These are phyloP conservation scores for Standfussiana lucernea DNA, from an alignment of 2,888 invertebrate genomes.

Conservation along the genomic window DNA sequence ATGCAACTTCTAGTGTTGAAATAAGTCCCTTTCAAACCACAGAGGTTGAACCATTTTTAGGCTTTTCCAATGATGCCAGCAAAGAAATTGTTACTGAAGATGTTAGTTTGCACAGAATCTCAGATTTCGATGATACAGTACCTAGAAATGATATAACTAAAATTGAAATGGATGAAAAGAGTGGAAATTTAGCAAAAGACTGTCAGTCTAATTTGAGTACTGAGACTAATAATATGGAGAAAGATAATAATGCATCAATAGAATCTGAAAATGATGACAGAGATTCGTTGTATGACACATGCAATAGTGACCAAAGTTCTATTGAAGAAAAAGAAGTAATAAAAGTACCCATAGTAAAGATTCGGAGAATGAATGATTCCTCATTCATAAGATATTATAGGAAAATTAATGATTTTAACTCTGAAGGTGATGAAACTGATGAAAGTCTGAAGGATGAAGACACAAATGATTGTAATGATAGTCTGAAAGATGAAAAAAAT, in stretches of 20 bases:
- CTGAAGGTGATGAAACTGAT: slow-evolving; percentile 57
- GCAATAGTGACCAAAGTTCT: slow-evolving; percentile 77
- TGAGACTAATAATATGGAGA: slow-evolving; percentile 15
- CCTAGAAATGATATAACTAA: slow-evolving; percentile 34
- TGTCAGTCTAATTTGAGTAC: slow-evolving; percentile 13
- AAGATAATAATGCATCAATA: slow-evolving; percentile 22
- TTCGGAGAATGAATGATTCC: slow-evolving; percentile 79
- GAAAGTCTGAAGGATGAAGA: slow-evolving; percentile 29
- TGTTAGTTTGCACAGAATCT: slow-evolving; percentile 6
- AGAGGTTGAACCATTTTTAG: slow-evolving; percentile 77
- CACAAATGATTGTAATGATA: slow-evolving; percentile 43
- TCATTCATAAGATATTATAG: slow-evolving; percentile 77
- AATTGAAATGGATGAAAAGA: slow-evolving; percentile 16
- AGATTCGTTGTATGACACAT: slow-evolving; percentile 83
- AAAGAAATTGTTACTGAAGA: slow-evolving; percentile 10
- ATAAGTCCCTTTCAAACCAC: slow-evolving; percentile 71
- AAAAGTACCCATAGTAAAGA: slow-evolving; percentile 74
- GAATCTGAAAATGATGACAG: slow-evolving; percentile 65
- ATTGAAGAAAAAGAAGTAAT: slow-evolving; percentile 40
- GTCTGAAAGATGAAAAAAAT: slow-evolving; percentile 14
- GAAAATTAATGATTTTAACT: slow-evolving; percentile 63
- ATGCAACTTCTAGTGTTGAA: slow-evolving; percentile 52
- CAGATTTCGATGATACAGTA: slow-evolving; percentile 24
- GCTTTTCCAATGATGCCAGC: slow-evolving; percentile 69
- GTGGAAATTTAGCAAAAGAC: slow-evolving; percentile 6